phyloP scores from a whole-genome alignment of 2,888 invertebrate genomes.

The Callosobruchus maculatus region DNA sequence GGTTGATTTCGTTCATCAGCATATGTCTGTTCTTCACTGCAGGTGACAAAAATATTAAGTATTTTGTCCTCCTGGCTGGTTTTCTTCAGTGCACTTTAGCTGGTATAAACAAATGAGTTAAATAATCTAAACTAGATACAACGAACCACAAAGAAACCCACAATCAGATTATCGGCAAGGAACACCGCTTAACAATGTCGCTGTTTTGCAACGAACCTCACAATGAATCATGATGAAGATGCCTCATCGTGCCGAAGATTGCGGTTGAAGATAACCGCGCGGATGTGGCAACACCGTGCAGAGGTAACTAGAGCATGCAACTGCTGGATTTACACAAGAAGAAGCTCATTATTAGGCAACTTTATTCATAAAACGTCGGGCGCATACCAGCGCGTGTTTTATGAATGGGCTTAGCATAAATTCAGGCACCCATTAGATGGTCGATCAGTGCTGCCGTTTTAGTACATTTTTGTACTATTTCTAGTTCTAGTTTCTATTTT shows the following conservation, averaged over 20 bases:
- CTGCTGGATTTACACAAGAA: slow-evolving; percentile 18
- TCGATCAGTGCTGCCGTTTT: no score
- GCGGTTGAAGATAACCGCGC: neutral
- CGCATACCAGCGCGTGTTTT: neutral
- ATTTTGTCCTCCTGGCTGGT: no score
- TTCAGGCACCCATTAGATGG: neutral
- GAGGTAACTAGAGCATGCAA: slow-evolving; percentile 24
- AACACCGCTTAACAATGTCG: neutral
- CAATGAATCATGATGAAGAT: neutral
- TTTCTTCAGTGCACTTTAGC: no score
- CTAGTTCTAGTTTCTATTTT: no score
- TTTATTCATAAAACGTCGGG: neutral
- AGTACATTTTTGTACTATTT: no score
- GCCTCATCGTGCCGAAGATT: neutral
- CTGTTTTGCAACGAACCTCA: neutral
- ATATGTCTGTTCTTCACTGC: no score
- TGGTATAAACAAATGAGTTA: no score
- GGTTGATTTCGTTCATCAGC: no score
- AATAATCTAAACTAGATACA: neutral
- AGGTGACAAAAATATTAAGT: no score
- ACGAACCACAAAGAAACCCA: neutral
- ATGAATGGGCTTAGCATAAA: neutral
- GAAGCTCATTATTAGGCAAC: slow-evolving; percentile 1
- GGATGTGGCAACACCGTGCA: neutral
- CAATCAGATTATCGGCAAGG: neutral